phyloP scores from a whole-genome alignment of 2,797 vertebrate genomes.

The Alosa sapidissima region DNA sequence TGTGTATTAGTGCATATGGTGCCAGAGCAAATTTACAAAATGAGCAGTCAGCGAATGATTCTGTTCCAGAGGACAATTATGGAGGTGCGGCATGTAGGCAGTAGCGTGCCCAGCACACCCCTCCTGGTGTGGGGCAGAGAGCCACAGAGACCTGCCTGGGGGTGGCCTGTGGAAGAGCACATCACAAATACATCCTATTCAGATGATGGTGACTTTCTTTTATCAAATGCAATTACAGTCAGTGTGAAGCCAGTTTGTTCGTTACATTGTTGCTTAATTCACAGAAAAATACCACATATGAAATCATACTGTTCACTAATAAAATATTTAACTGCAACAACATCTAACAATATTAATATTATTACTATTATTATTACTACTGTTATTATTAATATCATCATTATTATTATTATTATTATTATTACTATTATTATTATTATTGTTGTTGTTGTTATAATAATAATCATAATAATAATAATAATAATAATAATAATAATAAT shows the following conservation, averaged over 20 bases:
- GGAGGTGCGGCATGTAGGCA: slow-evolving; percentile 59
- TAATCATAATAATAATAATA: no score
- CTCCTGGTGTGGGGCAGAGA: slow-evolving; percentile 52
- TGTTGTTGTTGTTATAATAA: no score
- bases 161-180: background rate
- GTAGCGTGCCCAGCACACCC: slow-evolving; percentile 53
- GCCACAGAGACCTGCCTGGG: background rate
- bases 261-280: background rate
- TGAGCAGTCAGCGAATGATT: slow-evolving; percentile 79
- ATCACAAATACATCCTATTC: background rate
- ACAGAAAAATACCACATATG: background rate
- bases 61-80: slow-evolving; percentile 73
- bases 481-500: no score
- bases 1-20: slow-evolving; percentile 74
- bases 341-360: no score
- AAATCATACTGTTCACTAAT: background rate
- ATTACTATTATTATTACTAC: no score
- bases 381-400: no score
- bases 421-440: no score
- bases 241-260: no score
- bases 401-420: no score
- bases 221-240: no score
- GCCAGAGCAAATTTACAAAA: slow-evolving; percentile 78
- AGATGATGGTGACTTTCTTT: background rate
- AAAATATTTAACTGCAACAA: no score